Conservation (phyloP, 2,888 invertebrate species). For the Leucoma salicis region DNA sequence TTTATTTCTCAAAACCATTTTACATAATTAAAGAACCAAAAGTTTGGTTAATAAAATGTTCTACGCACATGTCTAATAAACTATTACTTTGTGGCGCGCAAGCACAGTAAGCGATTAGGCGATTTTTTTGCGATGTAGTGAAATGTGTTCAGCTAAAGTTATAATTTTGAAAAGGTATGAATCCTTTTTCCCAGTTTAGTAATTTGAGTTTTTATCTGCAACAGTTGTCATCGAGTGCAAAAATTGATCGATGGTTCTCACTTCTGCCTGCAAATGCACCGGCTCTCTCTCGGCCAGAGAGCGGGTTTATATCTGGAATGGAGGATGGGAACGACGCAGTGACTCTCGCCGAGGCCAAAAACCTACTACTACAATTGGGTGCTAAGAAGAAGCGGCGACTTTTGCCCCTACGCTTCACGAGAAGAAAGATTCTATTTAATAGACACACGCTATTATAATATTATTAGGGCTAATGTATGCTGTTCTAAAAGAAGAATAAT, state of each 20-base stretch:
- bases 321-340: constrained; percentile 79
- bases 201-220: constrained; percentile 25
- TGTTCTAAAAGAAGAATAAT: constrained; percentile 34
- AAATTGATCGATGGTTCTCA: constrained; percentile 92
- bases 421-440: constrained; percentile 86
- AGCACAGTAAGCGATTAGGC: too few species aligned
- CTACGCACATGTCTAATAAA: too few species aligned
- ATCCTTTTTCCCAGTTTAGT: too few species aligned
- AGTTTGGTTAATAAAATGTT: too few species aligned
- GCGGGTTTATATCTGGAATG: constrained; percentile 88
- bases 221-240: constrained; percentile 88
- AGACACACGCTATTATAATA: constrained; percentile 67
- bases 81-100: too few species aligned
- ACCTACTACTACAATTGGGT: constrained; percentile 85
- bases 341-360: constrained; percentile 85
- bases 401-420: constrained; percentile 85
- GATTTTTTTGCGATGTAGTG: too few species aligned
- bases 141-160: too few species aligned
- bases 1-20: too few species aligned
- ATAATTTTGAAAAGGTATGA: too few species aligned
- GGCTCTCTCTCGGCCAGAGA: constrained; percentile 88
- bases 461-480: constrained; percentile 25
- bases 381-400: constrained; percentile 87
- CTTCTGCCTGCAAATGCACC: constrained; percentile 81
- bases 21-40: too few species aligned